A percentile compares a stretch with the other conserved stretches of the same genome.
Conservation (phyloP, 2,888 invertebrate genomes). For the Parthenolecanium corni region DNA sequence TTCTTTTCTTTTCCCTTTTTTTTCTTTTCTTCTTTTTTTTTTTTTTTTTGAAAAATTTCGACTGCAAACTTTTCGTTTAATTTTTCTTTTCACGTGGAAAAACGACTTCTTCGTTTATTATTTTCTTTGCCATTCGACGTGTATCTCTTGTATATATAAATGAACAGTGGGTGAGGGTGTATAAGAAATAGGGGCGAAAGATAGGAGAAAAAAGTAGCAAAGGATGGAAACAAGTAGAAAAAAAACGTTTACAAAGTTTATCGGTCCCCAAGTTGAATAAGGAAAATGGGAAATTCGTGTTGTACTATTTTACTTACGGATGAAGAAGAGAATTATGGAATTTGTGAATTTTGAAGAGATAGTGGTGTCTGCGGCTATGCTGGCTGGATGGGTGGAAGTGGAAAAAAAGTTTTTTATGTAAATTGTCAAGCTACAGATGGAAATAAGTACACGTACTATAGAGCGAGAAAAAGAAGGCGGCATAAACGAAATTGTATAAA, state of each 20-base stretch:
- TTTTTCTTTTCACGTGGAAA: constrained; percentile 25
- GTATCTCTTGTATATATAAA: constrained; percentile 2
- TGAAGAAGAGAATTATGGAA: constrained; percentile 10
- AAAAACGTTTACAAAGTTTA: background rate
- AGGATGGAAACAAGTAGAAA: background rate
- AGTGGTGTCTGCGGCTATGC: background rate
- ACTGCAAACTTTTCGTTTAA: constrained; percentile 18
- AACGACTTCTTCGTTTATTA: constrained; percentile 24
- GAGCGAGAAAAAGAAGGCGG: no score
- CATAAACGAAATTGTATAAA: no score
- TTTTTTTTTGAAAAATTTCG: constrained; percentile 16
- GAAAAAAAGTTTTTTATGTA: background rate
- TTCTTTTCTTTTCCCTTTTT: no score
- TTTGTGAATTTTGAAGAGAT: constrained; percentile 3
- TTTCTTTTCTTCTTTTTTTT: constrained; percentile 10
- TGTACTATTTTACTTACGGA: constrained; percentile 14
- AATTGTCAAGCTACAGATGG: background rate
- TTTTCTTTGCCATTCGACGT: constrained; percentile 17
- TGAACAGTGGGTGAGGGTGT: background rate
- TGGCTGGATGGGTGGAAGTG: background rate
- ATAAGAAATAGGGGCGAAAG: background rate
- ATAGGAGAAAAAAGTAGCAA: background rate
- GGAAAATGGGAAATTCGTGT: constrained; percentile 22
- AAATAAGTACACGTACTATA: background rate
- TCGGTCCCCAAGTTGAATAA: constrained; percentile 19